phyloP scores from a whole-genome alignment of 2,888 invertebrate genomes.

The Xylota sylvarum region DNA sequence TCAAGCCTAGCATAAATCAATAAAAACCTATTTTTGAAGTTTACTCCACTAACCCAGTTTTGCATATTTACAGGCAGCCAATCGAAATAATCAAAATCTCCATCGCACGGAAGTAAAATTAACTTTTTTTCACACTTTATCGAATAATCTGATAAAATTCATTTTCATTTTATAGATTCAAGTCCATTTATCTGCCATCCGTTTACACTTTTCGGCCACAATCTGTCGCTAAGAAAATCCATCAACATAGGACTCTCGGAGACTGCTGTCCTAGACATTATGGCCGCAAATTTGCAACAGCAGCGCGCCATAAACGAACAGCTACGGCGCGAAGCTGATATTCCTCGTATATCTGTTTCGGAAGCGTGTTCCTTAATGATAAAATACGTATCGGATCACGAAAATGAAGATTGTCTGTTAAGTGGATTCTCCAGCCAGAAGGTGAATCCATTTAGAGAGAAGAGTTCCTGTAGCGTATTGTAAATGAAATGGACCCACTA shows the following conservation, averaged over 20 bases:
- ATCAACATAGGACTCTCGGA: constrained; percentile 86
- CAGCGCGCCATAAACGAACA: constrained; percentile 96
- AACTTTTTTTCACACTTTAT: background rate
- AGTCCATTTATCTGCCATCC: background rate
- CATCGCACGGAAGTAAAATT: constrained; percentile 47
- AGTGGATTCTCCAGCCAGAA: constrained; percentile 97
- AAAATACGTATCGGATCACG: constrained; percentile 95
- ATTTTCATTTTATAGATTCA: background rate
- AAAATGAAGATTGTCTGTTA: constrained; percentile 96
- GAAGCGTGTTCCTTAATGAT: constrained; percentile 97
- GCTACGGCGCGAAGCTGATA: constrained; percentile 94
- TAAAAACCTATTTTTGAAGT: constrained; percentile 67
- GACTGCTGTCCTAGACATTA: constrained; percentile 96
- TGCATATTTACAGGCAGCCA: constrained; percentile 65
- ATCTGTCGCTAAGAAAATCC: constrained; percentile 72
- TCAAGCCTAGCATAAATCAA: constrained; percentile 62
- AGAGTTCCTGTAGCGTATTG: constrained; percentile 94
- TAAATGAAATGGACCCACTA: constrained; percentile 84
- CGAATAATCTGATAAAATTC: background rate
- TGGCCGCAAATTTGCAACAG: constrained; percentile 97
- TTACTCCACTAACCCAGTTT: constrained; percentile 70
- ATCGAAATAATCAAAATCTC: constrained; percentile 31
- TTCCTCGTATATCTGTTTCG: constrained; percentile 91
- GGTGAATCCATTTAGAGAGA: constrained; percentile 97
- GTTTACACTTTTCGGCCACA: constrained; percentile 42